Percentiles rank a stretch among this genome's conserved stretches.
Evolutionary conservation across 2,888 invertebrate genomes (phyloP).

Genomic region (Tinea trinotella): DNA sequence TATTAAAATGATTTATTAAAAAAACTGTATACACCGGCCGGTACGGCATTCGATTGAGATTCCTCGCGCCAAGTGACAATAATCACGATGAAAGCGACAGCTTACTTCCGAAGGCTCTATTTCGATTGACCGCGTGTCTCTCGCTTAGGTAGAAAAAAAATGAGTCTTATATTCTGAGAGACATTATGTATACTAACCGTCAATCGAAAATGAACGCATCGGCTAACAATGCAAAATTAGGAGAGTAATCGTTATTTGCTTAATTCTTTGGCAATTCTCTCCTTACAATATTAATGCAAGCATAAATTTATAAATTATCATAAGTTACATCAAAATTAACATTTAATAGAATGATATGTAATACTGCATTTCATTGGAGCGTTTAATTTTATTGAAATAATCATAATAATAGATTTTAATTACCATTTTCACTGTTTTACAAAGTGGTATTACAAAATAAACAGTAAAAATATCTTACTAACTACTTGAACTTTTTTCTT

Average conservation of each 20-base stretch:
- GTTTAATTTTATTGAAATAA: neutral
- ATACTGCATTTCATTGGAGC: neutral
- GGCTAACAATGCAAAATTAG: neutral
- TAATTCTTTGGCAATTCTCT: slow-evolving; percentile 9
- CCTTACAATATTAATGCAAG: slow-evolving; percentile 11
- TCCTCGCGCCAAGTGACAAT: slow-evolving; percentile 14
- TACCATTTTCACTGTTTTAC: neutral
- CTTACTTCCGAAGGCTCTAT: neutral
- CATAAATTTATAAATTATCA: neutral
- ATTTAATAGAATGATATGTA: slow-evolving; percentile 1
- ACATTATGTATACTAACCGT: neutral
- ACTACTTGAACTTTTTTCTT: slow-evolving; percentile 17
- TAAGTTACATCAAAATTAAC: neutral
- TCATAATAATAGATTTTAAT: slow-evolving; percentile 9
- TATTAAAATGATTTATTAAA: slow-evolving; percentile 54
- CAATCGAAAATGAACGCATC: neutral
- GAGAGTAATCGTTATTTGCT: neutral
- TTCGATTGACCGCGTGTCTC: neutral
- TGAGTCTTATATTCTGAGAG: neutral
- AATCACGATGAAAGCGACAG: slow-evolving; percentile 2
- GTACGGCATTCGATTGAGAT: slow-evolving; percentile 24
- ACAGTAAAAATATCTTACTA: slow-evolving; percentile 9
- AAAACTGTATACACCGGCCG: slow-evolving; percentile 27
- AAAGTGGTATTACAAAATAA: slow-evolving; percentile 1
- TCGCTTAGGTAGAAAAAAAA: neutral